Conservation (phyloP, 2,888 invertebrate species). For the Seladonia tumulorum region DNA sequence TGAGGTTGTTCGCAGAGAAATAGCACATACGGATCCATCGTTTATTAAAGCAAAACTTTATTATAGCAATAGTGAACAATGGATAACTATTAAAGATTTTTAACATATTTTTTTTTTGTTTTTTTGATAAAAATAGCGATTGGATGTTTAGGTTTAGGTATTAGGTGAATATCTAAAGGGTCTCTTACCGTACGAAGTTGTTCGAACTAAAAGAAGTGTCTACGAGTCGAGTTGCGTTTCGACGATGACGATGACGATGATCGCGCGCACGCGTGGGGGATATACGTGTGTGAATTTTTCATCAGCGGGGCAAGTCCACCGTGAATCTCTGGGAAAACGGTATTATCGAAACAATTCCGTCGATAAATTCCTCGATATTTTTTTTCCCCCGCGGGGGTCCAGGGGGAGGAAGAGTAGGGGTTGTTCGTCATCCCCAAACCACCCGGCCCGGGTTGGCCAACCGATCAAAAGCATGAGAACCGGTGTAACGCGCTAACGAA, state of each 20-base stretch:
- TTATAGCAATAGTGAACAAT: slow-evolving; percentile 84
- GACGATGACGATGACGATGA: slow-evolving; percentile 67
- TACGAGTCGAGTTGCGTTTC: slow-evolving; percentile 64
- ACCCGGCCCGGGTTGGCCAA: background rate
- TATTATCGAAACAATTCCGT: slow-evolving; percentile 34
- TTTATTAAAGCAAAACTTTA: slow-evolving; percentile 84
- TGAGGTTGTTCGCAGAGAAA: slow-evolving; percentile 27
- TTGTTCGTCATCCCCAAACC: slow-evolving; percentile 4
- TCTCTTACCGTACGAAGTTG: slow-evolving; percentile 74
- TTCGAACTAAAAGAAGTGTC: slow-evolving; percentile 68
- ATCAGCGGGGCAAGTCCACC: slow-evolving; percentile 48
- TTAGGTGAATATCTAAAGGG: slow-evolving; percentile 80
- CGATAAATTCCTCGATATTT: slow-evolving; percentile 20
- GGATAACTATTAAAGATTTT: slow-evolving; percentile 83
- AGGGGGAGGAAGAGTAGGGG: background rate
- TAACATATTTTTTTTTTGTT: slow-evolving; percentile 77
- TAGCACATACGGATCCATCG: slow-evolving; percentile 65
- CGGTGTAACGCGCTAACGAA: slow-evolving; percentile 13
- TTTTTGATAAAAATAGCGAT: slow-evolving; percentile 83
- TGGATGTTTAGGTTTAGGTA: slow-evolving; percentile 81
- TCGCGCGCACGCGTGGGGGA: slow-evolving; percentile 56
- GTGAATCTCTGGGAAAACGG: slow-evolving; percentile 58
- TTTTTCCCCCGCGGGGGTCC: background rate
- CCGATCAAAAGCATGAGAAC: slow-evolving; percentile 7
- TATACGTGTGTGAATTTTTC: slow-evolving; percentile 58